phyloP scores from a whole-genome alignment of 2,888 invertebrate genomes.

The Leptogaster cylindrica region DNA sequence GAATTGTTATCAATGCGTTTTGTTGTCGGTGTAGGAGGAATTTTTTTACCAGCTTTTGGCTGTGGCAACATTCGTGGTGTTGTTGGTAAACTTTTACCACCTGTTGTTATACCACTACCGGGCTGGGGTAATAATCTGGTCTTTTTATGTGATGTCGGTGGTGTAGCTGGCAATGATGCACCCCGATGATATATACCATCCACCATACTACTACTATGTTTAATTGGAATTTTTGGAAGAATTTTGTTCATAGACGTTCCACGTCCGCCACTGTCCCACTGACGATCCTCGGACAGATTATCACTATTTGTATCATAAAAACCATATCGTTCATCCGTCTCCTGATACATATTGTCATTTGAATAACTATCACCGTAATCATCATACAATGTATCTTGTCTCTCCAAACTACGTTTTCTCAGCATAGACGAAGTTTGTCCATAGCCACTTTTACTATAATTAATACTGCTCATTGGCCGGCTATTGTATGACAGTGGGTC shows the following conservation, averaged over 20 bases:
- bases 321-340: conserved; percentile 40
- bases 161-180: conserved; percentile 47
- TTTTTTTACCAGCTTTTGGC: conserved; percentile 43
- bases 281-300: conserved; percentile 70
- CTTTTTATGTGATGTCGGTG: conserved; percentile 49
- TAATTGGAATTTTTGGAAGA: conserved; percentile 54
- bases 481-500: conserved; percentile 82
- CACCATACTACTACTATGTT: conserved; percentile 53
- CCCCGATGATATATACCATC: conserved; percentile 55
- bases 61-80: conserved; percentile 45
- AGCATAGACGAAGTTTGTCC: conserved; percentile 51
- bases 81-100: conserved; percentile 24
- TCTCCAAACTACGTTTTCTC: conserved; percentile 78
- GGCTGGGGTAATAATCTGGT: conserved; percentile 53
- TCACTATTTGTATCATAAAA: conserved; percentile 58
- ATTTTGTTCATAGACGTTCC: conserved; percentile 51
- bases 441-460: conserved; percentile 50
- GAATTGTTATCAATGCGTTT: conserved; percentile 32
- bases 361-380: conserved; percentile 55
- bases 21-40: conserved; percentile 35
- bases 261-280: conserved; percentile 76
- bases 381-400: conserved; percentile 80
- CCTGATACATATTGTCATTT: conserved; percentile 50
- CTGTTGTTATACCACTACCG: conserved; percentile 18
- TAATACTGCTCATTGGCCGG: conserved; percentile 67